Evolutionary conservation across 2,888 invertebrate species (phyloP), one percentile per base, ranked within the genome.

Genomic region (Limnephilus rhombicus): DNA sequence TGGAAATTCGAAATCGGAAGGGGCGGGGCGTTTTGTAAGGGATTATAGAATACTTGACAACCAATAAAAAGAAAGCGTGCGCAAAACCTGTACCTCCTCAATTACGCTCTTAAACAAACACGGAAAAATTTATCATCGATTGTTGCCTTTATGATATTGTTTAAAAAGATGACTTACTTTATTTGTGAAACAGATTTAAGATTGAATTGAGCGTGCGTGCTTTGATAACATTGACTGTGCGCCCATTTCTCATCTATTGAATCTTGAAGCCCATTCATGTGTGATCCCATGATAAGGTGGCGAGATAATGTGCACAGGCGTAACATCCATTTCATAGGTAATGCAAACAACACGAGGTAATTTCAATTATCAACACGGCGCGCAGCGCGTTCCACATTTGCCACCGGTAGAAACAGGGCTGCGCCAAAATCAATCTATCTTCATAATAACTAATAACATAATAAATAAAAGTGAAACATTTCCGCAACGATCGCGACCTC

Each of bases 261-360:
- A n/a, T 68, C 68, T 68, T 24, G 24, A 9, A 68, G 68, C 68
- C 7, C 7, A 24, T 68, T 68, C 68, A 68, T 68, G 68, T 68
- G 24, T 24, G 68, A 24, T 68, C 68, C 24, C 68, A 24, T 24
- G 24, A 68, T 68, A n/a, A 68, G n/a, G n/a, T 9, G 68, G 68
- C n/a, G 7, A n/a, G n/a, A 68, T 68, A 68, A 24, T 68, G 68
- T 68, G 24, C 68, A 18, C 68, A 68, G 68, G 68, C 68, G 24
- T 68, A 68, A 68, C 68, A 24, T 68, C 68, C 24, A 68, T 68
- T 68, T 68, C 68, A 68, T 24, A 68, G 68, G n/a, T 68, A 68
- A 68, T 68, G 68, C n/a, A 68, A 68, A 68, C 68, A 68, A n/a
- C 68, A 68, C 68, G 68, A 68, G 68, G 68, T 68, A 68, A 68